Conservation (phyloP, 1,140 invertebrate species). For the Drosophila fuyamai region DNA sequence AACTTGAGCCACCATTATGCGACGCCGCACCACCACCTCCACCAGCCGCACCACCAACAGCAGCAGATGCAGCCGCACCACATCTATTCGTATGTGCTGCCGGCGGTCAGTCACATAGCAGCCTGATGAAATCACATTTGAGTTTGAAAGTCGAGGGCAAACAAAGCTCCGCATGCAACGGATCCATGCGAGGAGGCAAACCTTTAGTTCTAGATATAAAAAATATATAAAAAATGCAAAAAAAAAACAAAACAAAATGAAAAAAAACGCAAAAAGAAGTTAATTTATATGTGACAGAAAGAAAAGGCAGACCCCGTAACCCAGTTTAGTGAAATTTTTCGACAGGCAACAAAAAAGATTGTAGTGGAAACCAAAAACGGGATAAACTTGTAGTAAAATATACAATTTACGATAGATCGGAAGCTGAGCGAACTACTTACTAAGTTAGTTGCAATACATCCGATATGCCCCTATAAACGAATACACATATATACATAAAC, state of each 20-base stretch:
- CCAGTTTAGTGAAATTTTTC: slow-evolving; percentile 83
- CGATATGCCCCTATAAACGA: slow-evolving; percentile 51
- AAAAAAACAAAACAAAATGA: slow-evolving; percentile 39
- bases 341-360: slow-evolving; percentile 60
- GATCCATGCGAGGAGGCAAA: slow-evolving; percentile 70
- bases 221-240: slow-evolving; percentile 31
- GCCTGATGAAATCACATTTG: slow-evolving; percentile 64
- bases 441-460: slow-evolving; percentile 48
- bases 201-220: slow-evolving; percentile 69
- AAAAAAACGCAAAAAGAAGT: slow-evolving; percentile 56
- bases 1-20: slow-evolving; percentile 49
- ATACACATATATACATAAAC: slow-evolving; percentile 51
- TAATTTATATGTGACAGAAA: slow-evolving; percentile 46
- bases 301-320: slow-evolving; percentile 58
- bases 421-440: slow-evolving; percentile 62
- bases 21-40: slow-evolving; percentile 47
- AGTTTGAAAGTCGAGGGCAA: slow-evolving; percentile 62
- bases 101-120: slow-evolving; percentile 75
- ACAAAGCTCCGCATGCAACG: slow-evolving; percentile 71
- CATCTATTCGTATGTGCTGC: slow-evolving; percentile 81
- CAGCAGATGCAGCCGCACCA: slow-evolving; percentile 56
- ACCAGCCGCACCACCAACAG: slow-evolving; percentile 53
- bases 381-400: slow-evolving; percentile 80
- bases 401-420: slow-evolving; percentile 73
- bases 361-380: slow-evolving; percentile 53